Evolutionary conservation across 2,888 invertebrate genomes (phyloP).

Genomic region (Bembecia ichneumoniformis): DNA sequence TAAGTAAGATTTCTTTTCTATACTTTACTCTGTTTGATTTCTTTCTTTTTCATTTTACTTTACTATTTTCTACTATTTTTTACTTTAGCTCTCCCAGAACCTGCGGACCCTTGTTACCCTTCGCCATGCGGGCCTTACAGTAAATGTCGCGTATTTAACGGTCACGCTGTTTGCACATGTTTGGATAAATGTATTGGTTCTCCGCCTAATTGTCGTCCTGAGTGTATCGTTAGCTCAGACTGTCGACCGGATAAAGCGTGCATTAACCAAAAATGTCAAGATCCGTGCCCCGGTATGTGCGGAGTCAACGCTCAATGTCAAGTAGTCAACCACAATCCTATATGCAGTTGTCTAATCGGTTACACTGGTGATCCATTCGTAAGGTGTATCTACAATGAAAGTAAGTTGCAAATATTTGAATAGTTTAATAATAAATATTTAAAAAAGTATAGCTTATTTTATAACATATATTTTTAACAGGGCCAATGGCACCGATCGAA

Average conservation of each 20-base stretch:
- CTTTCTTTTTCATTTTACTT: slow-evolving; percentile 21
- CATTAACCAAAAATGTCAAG: slow-evolving; percentile 81
- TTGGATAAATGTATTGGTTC: slow-evolving; percentile 79
- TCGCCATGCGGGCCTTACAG: slow-evolving; percentile 86
- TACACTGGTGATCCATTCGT: slow-evolving; percentile 84
- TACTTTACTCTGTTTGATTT: slow-evolving; percentile 34
- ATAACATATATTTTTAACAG: slow-evolving; percentile 28
- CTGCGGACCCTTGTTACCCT: slow-evolving; percentile 79
- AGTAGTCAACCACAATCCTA: slow-evolving; percentile 84
- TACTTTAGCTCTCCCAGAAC: slow-evolving; percentile 53
- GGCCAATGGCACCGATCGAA: slow-evolving; percentile 44
- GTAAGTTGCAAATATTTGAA: slow-evolving; percentile 56
- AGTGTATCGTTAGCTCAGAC: slow-evolving; percentile 84
- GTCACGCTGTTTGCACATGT: slow-evolving; percentile 84
- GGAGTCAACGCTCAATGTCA: slow-evolving; percentile 83
- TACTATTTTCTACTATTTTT: too few species aligned
- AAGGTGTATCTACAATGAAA: slow-evolving; percentile 75
- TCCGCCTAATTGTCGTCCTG: slow-evolving; percentile 83
- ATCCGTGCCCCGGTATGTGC: slow-evolving; percentile 84
- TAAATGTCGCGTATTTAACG: slow-evolving; percentile 78
- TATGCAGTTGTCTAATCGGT: slow-evolving; percentile 80
- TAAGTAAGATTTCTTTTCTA: slow-evolving; percentile 71
- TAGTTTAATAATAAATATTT: slow-evolving; percentile 5
- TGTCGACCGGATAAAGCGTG: slow-evolving; percentile 83
- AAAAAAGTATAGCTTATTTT: neutral